A percentile compares a stretch with the other conserved stretches of the same genome.
phyloP scores from a whole-genome alignment of 1,140 invertebrate genomes.

The Tachypleus tridentatus region DNA sequence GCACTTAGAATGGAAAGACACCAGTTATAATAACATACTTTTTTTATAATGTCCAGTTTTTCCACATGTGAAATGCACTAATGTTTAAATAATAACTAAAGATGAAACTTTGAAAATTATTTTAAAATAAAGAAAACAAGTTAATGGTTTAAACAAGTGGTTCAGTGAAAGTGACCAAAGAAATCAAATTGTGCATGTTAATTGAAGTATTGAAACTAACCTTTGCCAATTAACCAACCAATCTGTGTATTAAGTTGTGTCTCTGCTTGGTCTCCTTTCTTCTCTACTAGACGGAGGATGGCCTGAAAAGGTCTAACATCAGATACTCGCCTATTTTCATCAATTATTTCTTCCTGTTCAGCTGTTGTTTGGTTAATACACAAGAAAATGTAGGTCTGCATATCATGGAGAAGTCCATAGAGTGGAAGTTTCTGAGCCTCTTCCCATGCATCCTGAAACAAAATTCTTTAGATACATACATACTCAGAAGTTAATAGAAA shows the following conservation, averaged over 20 bases:
- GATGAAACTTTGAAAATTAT: neutral
- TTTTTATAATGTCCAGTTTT: too few species aligned
- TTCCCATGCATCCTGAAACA: constrained; percentile 29
- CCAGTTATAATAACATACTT: too few species aligned
- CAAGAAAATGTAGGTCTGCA: constrained; percentile 64
- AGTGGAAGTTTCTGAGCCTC: constrained; percentile 64
- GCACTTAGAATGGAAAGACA: too few species aligned
- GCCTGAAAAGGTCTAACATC: constrained; percentile 76
- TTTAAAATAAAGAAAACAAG: too few species aligned
- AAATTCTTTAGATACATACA: too few species aligned
- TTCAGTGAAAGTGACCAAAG: too few species aligned
- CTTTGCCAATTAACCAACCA: constrained; percentile 70
- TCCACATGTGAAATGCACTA: too few species aligned
- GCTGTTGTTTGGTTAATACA: constrained; percentile 62
- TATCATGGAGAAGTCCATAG: constrained; percentile 62
- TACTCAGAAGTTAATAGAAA: too few species aligned
- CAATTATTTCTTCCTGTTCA: constrained; percentile 66
- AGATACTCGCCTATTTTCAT: constrained; percentile 68
- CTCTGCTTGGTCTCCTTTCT: constrained; percentile 64
- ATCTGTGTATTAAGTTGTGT: constrained; percentile 70
- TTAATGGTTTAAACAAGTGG: too few species aligned
- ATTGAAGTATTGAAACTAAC: constrained; percentile 29
- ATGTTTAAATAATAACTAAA: too few species aligned
- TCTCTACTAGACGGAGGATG: constrained; percentile 66
- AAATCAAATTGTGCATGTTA: too few species aligned